phyloP scores from a whole-genome alignment of 1,140 invertebrate genomes.

The Drosophila erecta region DNA sequence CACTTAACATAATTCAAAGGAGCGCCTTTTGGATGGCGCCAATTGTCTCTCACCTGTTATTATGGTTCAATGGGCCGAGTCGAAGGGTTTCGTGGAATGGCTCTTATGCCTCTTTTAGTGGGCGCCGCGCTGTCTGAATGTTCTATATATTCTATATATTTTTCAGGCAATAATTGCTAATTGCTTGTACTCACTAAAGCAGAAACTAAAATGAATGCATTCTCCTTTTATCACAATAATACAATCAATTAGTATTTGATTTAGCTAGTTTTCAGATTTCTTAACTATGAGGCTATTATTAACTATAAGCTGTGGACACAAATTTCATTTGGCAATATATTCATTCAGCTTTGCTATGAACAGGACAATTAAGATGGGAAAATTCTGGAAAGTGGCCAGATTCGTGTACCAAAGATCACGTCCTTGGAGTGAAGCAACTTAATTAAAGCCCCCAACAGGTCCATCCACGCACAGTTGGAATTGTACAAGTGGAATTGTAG shows the following conservation, averaged over 20 bases:
- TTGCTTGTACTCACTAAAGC: too few species aligned
- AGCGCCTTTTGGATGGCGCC: constrained; percentile 48
- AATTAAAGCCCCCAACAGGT: constrained; percentile 60
- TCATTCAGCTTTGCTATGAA: not conserved
- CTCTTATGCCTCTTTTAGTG: not conserved
- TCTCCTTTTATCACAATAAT: too few species aligned
- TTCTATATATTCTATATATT: too few species aligned
- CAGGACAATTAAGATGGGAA: not conserved
- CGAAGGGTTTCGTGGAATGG: not conserved
- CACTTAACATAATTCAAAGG: constrained; percentile 71
- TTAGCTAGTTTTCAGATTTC: too few species aligned
- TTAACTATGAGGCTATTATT: too few species aligned
- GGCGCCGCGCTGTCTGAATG: constrained; percentile 12
- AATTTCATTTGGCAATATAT: too few species aligned
- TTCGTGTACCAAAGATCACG: not conserved
- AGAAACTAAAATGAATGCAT: too few species aligned
- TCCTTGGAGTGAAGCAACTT: constrained; percentile 47
- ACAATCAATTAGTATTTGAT: too few species aligned
- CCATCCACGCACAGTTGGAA: constrained; percentile 3
- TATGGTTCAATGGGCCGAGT: constrained; percentile 14
- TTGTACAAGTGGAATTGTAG: constrained; percentile 21
- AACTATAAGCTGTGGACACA: too few species aligned
- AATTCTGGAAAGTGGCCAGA: too few species aligned
- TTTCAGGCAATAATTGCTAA: too few species aligned
- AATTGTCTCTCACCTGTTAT: constrained; percentile 23